Percentiles rank a stretch among this genome's conserved stretches.
phyloP scores from a whole-genome alignment of 1,140 invertebrate species.

The Cecropterus lyciades region DNA sequence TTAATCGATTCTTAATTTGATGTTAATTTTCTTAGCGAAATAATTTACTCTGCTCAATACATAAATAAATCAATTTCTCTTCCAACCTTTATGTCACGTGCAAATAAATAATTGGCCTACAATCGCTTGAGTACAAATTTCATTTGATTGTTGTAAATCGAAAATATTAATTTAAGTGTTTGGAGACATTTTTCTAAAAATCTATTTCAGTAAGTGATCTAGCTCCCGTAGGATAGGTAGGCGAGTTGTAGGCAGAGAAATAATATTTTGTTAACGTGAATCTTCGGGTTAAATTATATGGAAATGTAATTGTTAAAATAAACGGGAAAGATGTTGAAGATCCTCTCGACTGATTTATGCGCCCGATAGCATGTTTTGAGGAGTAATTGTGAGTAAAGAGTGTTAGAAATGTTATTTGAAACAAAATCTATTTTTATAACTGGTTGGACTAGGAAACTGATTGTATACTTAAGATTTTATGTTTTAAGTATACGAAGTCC shows the following conservation, averaged over 20 bases:
- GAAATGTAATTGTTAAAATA: slow-evolving; percentile 43
- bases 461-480: neutral
- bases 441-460: neutral
- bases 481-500: neutral
- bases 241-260: slow-evolving; percentile 60
- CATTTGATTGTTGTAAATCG: slow-evolving; percentile 39
- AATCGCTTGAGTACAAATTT: slow-evolving; percentile 69
- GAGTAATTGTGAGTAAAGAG: neutral
- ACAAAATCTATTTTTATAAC: neutral
- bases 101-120: slow-evolving; percentile 53
- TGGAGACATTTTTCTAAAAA: slow-evolving; percentile 41
- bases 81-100: slow-evolving; percentile 1
- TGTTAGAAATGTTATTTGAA: neutral
- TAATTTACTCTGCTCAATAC: slow-evolving; percentile 22
- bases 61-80: slow-evolving; percentile 3
- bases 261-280: slow-evolving; percentile 69
- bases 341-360: slow-evolving; percentile 6
- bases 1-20: no score
- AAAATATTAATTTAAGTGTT: slow-evolving; percentile 29
- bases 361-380: neutral
- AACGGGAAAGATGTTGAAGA: slow-evolving; percentile 18
- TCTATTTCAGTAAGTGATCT: slow-evolving; percentile 41
- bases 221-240: slow-evolving; percentile 56
- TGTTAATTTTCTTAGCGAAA: slow-evolving; percentile 1
- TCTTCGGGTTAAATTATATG: slow-evolving; percentile 38